phyloP scores from a whole-genome alignment of 2,888 invertebrate species.

The Eudemis profundana region DNA sequence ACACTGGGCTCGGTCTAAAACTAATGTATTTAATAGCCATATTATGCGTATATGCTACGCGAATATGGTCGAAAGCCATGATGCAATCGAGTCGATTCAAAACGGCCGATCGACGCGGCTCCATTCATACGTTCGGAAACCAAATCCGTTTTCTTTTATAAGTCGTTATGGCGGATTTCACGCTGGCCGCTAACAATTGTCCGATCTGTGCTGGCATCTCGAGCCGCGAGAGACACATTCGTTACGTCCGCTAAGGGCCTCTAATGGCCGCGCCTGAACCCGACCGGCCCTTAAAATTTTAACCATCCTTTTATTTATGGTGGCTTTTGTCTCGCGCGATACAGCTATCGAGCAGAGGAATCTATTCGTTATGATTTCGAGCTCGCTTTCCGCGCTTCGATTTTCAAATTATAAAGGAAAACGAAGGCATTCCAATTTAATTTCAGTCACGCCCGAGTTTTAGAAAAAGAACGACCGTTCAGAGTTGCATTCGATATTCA shows the following conservation, averaged over 20 bases:
- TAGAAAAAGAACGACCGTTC: conserved; percentile 7
- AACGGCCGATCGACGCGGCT: conserved; percentile 29
- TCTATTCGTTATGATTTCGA: conserved; percentile 73
- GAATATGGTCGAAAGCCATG: conserved; percentile 13
- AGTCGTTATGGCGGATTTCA: conserved; percentile 66
- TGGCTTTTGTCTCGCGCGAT: conserved; percentile 66
- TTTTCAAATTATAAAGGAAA: conserved; percentile 40
- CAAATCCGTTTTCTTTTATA: conserved; percentile 56
- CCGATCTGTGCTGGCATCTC: conserved; percentile 73
- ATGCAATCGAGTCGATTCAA: conserved; percentile 25
- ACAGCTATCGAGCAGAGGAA: conserved; percentile 66
- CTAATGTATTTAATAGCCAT: conserved; percentile 16
- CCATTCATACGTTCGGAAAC: conserved; percentile 52
- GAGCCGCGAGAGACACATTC: conserved; percentile 63
- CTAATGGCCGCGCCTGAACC: conserved; percentile 74
- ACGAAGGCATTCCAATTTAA: conserved; percentile 31
- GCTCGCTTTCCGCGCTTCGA: conserved; percentile 50
- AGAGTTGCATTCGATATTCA: neutral
- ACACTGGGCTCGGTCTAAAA: neutral
- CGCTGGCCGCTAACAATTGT: conserved; percentile 73
- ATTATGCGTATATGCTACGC: neutral
- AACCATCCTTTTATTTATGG: conserved; percentile 80
- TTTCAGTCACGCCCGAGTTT: conserved; percentile 16
- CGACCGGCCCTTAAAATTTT: conserved; percentile 80
- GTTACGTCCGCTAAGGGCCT: conserved; percentile 78